These are phyloP conservation scores for Amblyraja radiata DNA, from an alignment of 2,797 vertebrate species.

Conservation along the genomic window DNA sequence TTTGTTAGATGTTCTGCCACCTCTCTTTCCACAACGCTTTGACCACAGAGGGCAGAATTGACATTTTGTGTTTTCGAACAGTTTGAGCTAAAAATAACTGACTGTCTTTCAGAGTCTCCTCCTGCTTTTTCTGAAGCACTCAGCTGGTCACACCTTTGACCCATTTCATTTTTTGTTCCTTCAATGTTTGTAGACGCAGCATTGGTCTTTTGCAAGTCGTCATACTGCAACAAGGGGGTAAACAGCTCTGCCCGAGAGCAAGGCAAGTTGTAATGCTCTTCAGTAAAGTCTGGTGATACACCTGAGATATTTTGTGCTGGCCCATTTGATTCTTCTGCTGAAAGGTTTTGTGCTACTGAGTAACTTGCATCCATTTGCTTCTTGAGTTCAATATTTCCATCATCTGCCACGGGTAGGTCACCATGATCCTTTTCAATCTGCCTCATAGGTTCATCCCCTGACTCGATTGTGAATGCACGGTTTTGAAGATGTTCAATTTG, in stretches of 20 bases:
- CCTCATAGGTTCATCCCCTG: conserved; percentile 48
- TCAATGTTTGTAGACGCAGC: background rate
- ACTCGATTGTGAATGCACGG: background rate
- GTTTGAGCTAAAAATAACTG: conserved; percentile 34
- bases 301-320: conserved; percentile 37
- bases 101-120: conserved; percentile 28
- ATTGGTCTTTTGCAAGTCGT: background rate
- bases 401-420: conserved; percentile 40
- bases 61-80: conserved; percentile 40
- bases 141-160: conserved; percentile 13
- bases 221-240: background rate
- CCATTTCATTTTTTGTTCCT: conserved; percentile 18
- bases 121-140: conserved; percentile 11
- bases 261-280: conserved; percentile 50
- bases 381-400: conserved; percentile 41
- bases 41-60: conserved; percentile 42
- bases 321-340: background rate
- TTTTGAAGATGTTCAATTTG: conserved; percentile 21
- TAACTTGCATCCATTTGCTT: conserved; percentile 40
- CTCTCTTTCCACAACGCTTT: conserved; percentile 85
- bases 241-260: conserved; percentile 55
- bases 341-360: background rate
- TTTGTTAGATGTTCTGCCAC: conserved; percentile 90
- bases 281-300: conserved; percentile 46
- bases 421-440: conserved; percentile 52